A percentile compares a stretch with the other conserved stretches of the same genome.
phyloP scores from a whole-genome alignment of 2,888 invertebrate genomes.

The Ditula angustiorana region DNA sequence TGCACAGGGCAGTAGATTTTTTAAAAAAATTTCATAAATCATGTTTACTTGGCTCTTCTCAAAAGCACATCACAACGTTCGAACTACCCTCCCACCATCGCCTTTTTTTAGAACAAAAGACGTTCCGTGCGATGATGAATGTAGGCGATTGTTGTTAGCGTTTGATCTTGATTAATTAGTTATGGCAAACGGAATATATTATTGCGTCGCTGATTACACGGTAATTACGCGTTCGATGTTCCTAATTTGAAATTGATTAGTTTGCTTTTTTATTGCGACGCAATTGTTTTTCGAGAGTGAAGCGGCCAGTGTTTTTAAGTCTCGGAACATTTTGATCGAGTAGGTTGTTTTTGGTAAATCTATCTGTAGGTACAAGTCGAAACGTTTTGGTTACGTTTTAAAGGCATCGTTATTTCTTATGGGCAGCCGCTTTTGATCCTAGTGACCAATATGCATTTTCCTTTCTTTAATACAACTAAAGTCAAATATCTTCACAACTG shows the following conservation, averaged over 20 bases:
- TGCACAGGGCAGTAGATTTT: too few species aligned
- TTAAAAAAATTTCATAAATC: background rate
- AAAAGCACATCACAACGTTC: conserved; percentile 16
- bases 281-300: background rate
- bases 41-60: background rate
- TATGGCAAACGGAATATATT: conserved; percentile 78
- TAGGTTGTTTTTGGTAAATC: too few species aligned
- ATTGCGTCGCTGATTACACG: conserved; percentile 61
- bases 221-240: conserved; percentile 59
- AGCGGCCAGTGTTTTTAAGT: background rate
- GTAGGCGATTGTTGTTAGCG: conserved; percentile 65
- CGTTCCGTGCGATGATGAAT: conserved; percentile 53
- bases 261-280: background rate
- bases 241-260: conserved; percentile 38
- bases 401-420: too few species aligned
- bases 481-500: too few species aligned
- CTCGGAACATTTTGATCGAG: background rate
- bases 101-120: conserved; percentile 47
- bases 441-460: too few species aligned
- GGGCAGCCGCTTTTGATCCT: too few species aligned
- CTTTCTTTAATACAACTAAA: too few species aligned
- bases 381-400: too few species aligned
- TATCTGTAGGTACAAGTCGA: too few species aligned
- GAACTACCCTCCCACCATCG: conserved; percentile 32
- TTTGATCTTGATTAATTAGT: conserved; percentile 81